Evolutionary conservation across 2,888 invertebrate genomes (phyloP).

Genomic region (Monoplex corrugatus): DNA sequence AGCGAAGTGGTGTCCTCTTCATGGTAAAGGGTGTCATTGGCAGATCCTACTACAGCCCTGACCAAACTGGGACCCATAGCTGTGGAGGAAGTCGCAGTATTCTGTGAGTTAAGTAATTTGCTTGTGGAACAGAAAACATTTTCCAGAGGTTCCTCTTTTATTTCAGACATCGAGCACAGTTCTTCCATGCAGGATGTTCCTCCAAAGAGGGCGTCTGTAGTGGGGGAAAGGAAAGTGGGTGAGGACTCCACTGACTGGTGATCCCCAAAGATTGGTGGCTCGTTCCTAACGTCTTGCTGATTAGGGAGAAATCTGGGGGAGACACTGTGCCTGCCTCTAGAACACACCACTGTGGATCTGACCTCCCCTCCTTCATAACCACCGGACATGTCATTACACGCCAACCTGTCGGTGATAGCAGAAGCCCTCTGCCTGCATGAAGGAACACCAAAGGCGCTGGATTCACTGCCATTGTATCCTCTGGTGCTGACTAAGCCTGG

Average conservation of each 20-base stretch:
- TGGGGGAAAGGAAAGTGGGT: slow-evolving; percentile 28
- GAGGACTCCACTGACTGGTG: background rate
- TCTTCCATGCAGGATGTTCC: slow-evolving; percentile 28
- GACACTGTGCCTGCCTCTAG: background rate
- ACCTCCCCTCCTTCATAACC: background rate
- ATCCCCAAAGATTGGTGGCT: background rate
- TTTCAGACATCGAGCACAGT: background rate
- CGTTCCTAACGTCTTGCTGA: background rate
- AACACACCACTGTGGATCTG: background rate
- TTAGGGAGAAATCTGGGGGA: background rate
- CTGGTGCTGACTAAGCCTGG: slow-evolving; percentile 10
- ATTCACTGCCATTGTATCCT: background rate
- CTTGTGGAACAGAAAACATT: background rate
- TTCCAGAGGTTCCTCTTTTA: slow-evolving; percentile 41
- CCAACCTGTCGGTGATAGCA: background rate
- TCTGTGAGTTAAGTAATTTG: slow-evolving; percentile 3
- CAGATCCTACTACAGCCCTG: background rate
- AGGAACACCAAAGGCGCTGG: slow-evolving; percentile 23
- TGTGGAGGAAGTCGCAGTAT: background rate
- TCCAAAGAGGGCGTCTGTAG: slow-evolving; percentile 31
- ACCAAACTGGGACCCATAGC: background rate
- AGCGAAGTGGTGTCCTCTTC: background rate
- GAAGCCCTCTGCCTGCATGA: slow-evolving; percentile 30
- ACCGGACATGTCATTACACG: background rate
- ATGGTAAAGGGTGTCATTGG: background rate